Evolutionary conservation across 1,140 invertebrate genomes (phyloP), one percentile per base, ranked within the genome.

Genomic region (Drosophila watanabei): DNA sequence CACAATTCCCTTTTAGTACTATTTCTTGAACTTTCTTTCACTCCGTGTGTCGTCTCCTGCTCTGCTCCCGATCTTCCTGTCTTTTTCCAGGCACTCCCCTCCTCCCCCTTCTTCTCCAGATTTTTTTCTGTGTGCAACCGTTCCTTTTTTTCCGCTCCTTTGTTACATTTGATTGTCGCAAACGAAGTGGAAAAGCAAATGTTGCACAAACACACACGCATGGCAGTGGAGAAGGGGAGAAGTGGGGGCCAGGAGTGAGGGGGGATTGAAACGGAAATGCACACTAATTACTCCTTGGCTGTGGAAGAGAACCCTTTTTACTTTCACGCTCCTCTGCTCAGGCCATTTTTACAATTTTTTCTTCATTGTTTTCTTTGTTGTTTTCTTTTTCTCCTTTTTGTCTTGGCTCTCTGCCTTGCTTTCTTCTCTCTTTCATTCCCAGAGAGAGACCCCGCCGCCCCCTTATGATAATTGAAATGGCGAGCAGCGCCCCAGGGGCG

Each of bases 121-220:
- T 35, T 37, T 68, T 41, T 79, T 37, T 63, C 66, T 39, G 39
- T 66, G 52, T 76, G 49, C 48, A 45, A 80, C 64, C 68, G 20
- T 63, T 5, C 20, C 43, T 66, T 64, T 65, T 80, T 80, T 77
- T 76, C 59, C 72, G 43, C 61, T 85, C 78, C 75, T 88, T 87
- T 87, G 84, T 88, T 80, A 84, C 80, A 84, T 88, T 88, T 88
- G 80, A 87, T 87, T 88, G 84, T 88, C 77, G 84, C 85, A 88
- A 88, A 88, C 84, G 84, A 88, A 88, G 84, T 88, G 84, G 84
- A 88, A 88, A 88, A 88, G 84, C 72, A 88, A 88, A 88, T 88
- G 85, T 88, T 78, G 69, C 68, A 77, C 70, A 79, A 56, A 75
- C 63, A 72, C 78, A 68, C 51, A 51, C 59, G 57, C 70, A 75